Percentiles rank a stretch among this genome's conserved stretches.
These are phyloP conservation scores for Oncorhynchus clarkii DNA, from an alignment of 2,113 vertebrate genomes.

Conservation along the genomic window DNA sequence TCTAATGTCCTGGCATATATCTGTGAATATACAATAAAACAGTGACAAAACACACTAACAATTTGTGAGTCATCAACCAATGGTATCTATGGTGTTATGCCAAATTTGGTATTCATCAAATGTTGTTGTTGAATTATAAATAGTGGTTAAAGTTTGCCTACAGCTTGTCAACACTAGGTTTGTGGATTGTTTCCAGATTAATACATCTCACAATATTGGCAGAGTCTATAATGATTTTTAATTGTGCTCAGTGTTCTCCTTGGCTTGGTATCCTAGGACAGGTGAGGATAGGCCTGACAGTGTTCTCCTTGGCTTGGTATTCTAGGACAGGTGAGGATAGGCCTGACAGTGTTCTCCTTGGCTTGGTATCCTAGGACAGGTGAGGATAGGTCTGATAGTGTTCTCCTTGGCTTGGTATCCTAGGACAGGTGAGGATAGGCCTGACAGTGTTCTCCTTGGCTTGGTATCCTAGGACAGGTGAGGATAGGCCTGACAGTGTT, in stretches of 20 bases:
- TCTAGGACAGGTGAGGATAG: neutral
- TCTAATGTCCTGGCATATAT: neutral
- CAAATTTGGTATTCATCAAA: no score
- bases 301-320: no score
- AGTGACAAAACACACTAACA: neutral
- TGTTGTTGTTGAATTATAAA: neutral
- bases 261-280: neutral
- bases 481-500: no score
- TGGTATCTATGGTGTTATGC: neutral
- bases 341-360: neutral
- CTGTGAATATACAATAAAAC: neutral
- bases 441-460: no score
- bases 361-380: no score
- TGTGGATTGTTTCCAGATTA: neutral
- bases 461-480: no score
- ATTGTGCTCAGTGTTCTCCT: neutral
- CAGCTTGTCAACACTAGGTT: neutral
- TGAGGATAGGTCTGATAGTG: no score
- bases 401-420: no score
- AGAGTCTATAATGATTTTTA: neutral
- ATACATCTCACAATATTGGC: neutral
- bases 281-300: neutral
- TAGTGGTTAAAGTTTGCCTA: neutral
- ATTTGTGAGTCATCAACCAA: neutral
- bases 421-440: no score